Percentiles rank a stretch among this genome's conserved stretches.
Evolutionary conservation across 2,888 invertebrate species (phyloP).

Genomic region (Hypomecis atomaria): DNA sequence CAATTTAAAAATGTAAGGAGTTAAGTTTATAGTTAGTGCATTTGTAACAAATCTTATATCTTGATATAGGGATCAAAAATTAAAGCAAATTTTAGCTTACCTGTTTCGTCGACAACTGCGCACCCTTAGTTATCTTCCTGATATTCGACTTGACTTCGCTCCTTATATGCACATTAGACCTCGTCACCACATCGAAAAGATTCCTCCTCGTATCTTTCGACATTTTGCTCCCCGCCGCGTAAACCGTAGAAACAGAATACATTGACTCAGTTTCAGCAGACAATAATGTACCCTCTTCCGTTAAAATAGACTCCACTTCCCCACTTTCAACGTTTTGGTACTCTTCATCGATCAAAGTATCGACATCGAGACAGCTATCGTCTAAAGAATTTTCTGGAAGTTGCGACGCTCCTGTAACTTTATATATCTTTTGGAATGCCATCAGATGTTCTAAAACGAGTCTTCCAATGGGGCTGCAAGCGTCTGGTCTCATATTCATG

Average conservation of each 20-base stretch:
- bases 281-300: constrained; percentile 72
- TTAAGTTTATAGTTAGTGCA: too few species aligned
- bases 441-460: constrained; percentile 82
- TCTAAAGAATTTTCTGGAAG: constrained; percentile 67
- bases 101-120: constrained; percentile 80
- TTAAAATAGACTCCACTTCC: constrained; percentile 71
- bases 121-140: constrained; percentile 76
- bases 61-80: too few species aligned
- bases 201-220: constrained; percentile 73
- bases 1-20: too few species aligned
- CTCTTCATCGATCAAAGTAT: constrained; percentile 77
- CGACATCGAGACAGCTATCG: constrained; percentile 71
- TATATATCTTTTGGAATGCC: constrained; percentile 81
- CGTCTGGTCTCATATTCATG: constrained; percentile 84
- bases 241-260: constrained; percentile 75
- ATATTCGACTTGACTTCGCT: constrained; percentile 75
- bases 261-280: constrained; percentile 76
- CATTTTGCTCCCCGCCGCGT: constrained; percentile 66
- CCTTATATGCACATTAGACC: constrained; percentile 70
- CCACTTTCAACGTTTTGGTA: constrained; percentile 77
- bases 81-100: constrained; percentile 44
- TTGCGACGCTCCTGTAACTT: constrained; percentile 61
- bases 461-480: constrained; percentile 83
- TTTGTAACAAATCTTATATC: too few species aligned
- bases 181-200: constrained; percentile 75